Conservation (phyloP, 2,888 invertebrate genomes). For the Eupithecia vulgata region DNA sequence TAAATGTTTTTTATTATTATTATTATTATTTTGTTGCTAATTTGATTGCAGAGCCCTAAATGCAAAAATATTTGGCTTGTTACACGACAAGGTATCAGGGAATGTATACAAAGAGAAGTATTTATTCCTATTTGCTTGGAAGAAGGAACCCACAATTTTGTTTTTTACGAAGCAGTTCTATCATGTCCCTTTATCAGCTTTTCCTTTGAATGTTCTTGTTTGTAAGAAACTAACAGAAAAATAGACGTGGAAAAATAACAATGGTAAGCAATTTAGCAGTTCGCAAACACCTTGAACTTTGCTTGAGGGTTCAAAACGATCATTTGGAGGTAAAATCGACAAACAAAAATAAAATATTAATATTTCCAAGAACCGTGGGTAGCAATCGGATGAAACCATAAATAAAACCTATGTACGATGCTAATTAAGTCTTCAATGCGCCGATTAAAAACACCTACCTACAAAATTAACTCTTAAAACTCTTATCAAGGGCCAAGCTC, state of each 20-base stretch:
- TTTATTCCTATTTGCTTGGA: neutral
- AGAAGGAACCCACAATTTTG: neutral
- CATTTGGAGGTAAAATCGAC: neutral
- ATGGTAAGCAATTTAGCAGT: slow-evolving; percentile 10
- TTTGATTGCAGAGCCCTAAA: too few species aligned
- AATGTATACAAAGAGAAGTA: neutral
- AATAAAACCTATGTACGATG: neutral
- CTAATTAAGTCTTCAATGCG: neutral
- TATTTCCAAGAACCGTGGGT: neutral
- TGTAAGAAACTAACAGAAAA: slow-evolving; percentile 18
- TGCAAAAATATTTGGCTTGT: neutral
- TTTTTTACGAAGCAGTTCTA: slow-evolving; percentile 2
- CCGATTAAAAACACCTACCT: neutral
- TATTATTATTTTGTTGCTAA: too few species aligned
- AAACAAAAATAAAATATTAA: neutral
- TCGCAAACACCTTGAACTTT: slow-evolving; percentile 22
- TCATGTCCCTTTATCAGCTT: neutral
- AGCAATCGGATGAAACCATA: neutral
- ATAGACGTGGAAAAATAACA: slow-evolving; percentile 19
- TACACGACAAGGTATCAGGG: neutral
- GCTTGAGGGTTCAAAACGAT: slow-evolving; percentile 1
- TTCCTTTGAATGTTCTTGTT: slow-evolving; percentile 11
- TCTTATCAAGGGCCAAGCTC: too few species aligned
- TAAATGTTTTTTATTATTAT: too few species aligned
- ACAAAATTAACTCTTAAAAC: too few species aligned